phyloP scores from a whole-genome alignment of 1,140 invertebrate species.

The Macrobrachium rosenbergii region DNA sequence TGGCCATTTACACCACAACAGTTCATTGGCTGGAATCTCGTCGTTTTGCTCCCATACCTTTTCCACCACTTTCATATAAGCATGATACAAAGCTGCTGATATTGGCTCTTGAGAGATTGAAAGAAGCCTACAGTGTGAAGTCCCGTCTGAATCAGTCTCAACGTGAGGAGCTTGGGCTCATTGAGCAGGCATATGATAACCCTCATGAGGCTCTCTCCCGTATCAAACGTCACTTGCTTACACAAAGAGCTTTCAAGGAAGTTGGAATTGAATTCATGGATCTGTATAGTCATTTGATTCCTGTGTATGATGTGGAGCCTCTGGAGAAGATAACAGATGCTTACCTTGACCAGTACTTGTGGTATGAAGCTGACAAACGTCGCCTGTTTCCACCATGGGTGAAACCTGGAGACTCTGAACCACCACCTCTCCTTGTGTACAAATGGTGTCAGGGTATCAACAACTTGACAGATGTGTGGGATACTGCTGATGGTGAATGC shows the following conservation, averaged over 20 bases:
- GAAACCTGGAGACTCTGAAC: conserved; percentile 98
- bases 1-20: conserved; percentile 99
- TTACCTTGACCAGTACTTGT: conserved; percentile 99
- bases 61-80: conserved; percentile 98
- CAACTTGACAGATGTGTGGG: conserved; percentile 89
- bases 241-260: conserved; percentile 98
- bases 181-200: conserved; percentile 99
- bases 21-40: conserved; percentile 99
- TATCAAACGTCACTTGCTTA: conserved; percentile 98
- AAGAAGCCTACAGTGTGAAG: conserved; percentile 99
- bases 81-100: conserved; percentile 99
- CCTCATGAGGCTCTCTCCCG: conserved; percentile 98
- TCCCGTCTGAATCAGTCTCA: conserved; percentile 98
- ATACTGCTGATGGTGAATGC: conserved; percentile 97
- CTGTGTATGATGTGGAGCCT: conserved; percentile 99
- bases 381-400: conserved; percentile 98
- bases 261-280: conserved; percentile 99
- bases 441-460: conserved; percentile 97
- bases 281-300: conserved; percentile 97
- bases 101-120: conserved; percentile 94
- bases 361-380: conserved; percentile 99
- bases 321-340: conserved; percentile 99
- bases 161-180: conserved; percentile 96
- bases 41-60: conserved; percentile 98
- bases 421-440: conserved; percentile 96